These are phyloP conservation scores for Potorous gilbertii DNA, from an alignment of 2,797 vertebrate genomes.

Conservation along the genomic window DNA sequence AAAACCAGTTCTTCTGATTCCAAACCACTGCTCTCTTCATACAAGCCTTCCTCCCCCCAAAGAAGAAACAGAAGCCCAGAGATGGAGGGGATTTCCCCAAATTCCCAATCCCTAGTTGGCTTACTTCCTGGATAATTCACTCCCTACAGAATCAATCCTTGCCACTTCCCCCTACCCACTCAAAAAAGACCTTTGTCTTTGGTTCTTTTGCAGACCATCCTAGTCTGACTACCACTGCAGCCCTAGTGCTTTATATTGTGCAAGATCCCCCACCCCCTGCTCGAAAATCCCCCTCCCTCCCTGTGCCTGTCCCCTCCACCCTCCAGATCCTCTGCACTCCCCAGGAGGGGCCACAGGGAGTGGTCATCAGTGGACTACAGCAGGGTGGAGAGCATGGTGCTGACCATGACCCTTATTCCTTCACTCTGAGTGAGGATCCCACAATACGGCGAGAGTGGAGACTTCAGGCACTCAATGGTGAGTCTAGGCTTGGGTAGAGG, in stretches of 20 bases:
- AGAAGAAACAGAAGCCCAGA: background rate
- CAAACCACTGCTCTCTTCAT: background rate
- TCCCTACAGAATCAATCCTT: background rate
- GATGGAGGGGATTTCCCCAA: background rate
- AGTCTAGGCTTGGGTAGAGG: slow-evolving; percentile 20
- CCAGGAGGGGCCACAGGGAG: slow-evolving; percentile 88
- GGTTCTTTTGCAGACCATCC: slow-evolving; percentile 84
- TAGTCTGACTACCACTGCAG: slow-evolving; percentile 85
- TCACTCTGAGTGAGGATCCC: slow-evolving; percentile 88
- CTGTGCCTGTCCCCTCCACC: slow-evolving; percentile 85
- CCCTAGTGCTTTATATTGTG: slow-evolving; percentile 89
- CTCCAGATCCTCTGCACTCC: slow-evolving; percentile 91
- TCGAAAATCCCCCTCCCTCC: slow-evolving; percentile 46
- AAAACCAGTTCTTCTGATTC: background rate
- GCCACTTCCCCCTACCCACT: background rate
- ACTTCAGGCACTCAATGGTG: slow-evolving; percentile 90
- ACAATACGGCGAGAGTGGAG: slow-evolving; percentile 89
- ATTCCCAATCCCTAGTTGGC: background rate
- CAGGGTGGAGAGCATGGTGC: slow-evolving; percentile 84
- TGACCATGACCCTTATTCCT: slow-evolving; percentile 87
- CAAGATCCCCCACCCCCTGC: slow-evolving; percentile 87
- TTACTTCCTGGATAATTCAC: background rate
- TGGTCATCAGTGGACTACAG: slow-evolving; percentile 87
- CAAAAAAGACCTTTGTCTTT: background rate
- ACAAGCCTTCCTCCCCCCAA: background rate